A percentile compares a stretch with the other conserved stretches of the same genome.
phyloP scores from a whole-genome alignment of 2,113 vertebrate genomes.

The Hippocampus mohnikei region DNA sequence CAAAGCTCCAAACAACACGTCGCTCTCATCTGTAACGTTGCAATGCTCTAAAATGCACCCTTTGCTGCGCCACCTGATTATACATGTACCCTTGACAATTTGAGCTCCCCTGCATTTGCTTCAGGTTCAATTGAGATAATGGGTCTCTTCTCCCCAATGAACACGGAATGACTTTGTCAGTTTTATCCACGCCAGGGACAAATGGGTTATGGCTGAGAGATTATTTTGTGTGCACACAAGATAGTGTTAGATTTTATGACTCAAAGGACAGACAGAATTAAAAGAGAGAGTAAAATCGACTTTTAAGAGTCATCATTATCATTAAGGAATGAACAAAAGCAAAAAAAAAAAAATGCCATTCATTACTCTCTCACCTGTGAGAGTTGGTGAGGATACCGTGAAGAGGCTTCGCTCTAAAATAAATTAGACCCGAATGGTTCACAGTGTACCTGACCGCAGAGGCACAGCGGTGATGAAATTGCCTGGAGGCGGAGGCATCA shows the following conservation, averaged over 20 bases:
- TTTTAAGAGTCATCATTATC: too few species aligned
- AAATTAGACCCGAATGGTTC: constrained; percentile 57
- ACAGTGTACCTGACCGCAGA: constrained; percentile 41
- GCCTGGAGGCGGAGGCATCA: constrained; percentile 37
- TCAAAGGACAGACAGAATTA: background rate
- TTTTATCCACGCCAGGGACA: constrained; percentile 40
- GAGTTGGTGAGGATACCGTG: too few species aligned
- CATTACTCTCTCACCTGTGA: background rate
- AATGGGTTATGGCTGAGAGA: constrained; percentile 26
- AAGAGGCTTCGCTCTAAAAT: constrained; percentile 31
- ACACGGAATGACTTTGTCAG: constrained; percentile 31
- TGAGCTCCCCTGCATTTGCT: constrained; percentile 21
- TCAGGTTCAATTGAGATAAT: constrained; percentile 33
- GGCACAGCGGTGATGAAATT: constrained; percentile 53
- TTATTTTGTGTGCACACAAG: constrained; percentile 15
- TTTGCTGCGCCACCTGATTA: constrained; percentile 18
- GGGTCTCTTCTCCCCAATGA: constrained; percentile 19
- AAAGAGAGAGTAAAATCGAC: too few species aligned
- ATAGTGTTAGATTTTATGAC: constrained; percentile 19
- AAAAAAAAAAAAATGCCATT: background rate
- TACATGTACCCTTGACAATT: background rate
- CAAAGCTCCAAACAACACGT: constrained; percentile 9
- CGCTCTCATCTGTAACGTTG: background rate
- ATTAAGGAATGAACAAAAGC: too few species aligned
- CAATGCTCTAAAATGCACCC: constrained; percentile 8